Base-by-base conservation (phyloP, 2,888 invertebrate species). In the Ommatoiulus sabulosus region DNA sequence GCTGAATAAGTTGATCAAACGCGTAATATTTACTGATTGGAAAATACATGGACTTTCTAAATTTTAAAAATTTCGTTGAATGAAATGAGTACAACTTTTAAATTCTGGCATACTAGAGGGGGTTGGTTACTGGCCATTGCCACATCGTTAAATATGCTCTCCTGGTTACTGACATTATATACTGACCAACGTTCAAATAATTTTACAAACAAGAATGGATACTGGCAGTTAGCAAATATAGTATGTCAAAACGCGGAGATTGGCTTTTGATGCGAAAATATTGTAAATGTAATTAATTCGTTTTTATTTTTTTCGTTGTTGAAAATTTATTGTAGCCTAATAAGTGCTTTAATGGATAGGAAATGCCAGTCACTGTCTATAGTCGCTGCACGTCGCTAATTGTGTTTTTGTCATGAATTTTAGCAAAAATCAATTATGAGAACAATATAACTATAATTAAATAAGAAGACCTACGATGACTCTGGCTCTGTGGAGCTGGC, bases 311-410 rank as follows among this genome's bases (percentile, higher is more conserved):
- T 57, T 57, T 57, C 5, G 7, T 35, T 57, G n/a, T 17, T 57
- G n/a, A 6, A n/a, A 57, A 5, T 57, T 35, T 57, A 57, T 80
- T 12, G 12, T 80, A 43, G 35, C 7, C 12, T 80, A 35, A 35
- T 80, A 80, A 35, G 24, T 80, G 7, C 3, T 6, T 80, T 80
- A 80, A 80, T 35, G 35, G 35, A 35, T 24, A 3, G 80, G 35
- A 80, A 80, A 80, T 80, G 80, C 35, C 35, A 80, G 80, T 80
- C 12, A 35, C 80, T 80, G 80, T 80, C 80, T 3, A 24, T 35
- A 24, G 80, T 24, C 80, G 80, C 80, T 80, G 80, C 80, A 80
- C 35, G 80, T 43, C 80, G 35, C 24, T 80, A 80, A 80, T 80
- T 80, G 35, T 80, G 5, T 80, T 80, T 80, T 24, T 35, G 35